These are phyloP conservation scores for Columba guinea DNA, from an alignment of 2,797 vertebrate genomes.

Conservation along the genomic window DNA sequence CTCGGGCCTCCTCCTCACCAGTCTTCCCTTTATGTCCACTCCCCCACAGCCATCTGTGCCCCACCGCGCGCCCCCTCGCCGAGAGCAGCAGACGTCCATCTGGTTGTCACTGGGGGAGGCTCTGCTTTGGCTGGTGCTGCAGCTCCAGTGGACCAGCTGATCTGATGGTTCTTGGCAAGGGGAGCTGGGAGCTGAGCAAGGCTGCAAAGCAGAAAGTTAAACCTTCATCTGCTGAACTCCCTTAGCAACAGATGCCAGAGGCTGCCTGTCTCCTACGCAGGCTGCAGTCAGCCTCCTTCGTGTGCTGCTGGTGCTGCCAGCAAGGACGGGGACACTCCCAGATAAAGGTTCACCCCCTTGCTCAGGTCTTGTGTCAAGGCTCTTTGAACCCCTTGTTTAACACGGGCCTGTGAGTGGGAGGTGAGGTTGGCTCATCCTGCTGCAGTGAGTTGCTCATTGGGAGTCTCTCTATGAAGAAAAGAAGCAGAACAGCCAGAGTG, in stretches of 20 bases:
- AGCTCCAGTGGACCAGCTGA: slow-evolving; percentile 16
- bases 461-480: background rate
- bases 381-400: background rate
- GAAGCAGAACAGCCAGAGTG: background rate
- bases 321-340: background rate
- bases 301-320: background rate
- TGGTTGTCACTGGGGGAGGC: slow-evolving; percentile 5
- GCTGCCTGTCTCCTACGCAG: background rate
- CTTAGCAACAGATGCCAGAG: slow-evolving; percentile 43
- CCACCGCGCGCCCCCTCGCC: accelerated
- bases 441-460: background rate
- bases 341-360: background rate
- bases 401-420: background rate
- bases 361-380: background rate
- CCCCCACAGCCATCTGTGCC: slow-evolving; percentile 31
- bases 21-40: background rate
- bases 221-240: slow-evolving; percentile 15
- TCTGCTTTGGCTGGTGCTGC: slow-evolving; percentile 14
- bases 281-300: background rate
- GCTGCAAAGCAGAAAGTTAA: slow-evolving; percentile 18
- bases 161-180: slow-evolving; percentile 36
- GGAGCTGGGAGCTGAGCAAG: background rate
- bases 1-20: background rate
- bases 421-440: background rate
- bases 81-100: background rate